phyloP scores from a whole-genome alignment of 2,797 vertebrate genomes.

The Tragopan temminckii region DNA sequence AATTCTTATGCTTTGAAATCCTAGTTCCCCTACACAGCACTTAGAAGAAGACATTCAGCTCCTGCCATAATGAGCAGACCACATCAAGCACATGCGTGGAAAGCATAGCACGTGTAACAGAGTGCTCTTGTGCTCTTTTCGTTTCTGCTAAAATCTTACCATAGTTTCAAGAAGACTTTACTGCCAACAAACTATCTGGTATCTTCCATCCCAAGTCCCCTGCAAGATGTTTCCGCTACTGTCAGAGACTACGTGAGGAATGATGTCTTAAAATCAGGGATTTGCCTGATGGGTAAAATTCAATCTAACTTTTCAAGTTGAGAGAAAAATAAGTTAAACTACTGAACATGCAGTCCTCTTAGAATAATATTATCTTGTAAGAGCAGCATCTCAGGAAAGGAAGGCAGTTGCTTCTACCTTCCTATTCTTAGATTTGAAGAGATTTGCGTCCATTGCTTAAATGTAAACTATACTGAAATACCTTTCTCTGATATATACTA shows the following conservation, averaged over 20 bases:
- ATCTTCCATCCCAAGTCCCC: neutral
- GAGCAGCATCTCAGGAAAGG: neutral
- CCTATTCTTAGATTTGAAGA: neutral
- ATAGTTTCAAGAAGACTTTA: neutral
- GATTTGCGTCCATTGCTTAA: neutral
- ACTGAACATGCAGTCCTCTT: neutral
- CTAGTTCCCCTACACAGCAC: rapidly evolving
- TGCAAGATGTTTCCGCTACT: neutral
- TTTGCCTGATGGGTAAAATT: neutral
- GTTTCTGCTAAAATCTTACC: neutral
- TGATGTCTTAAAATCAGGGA: neutral
- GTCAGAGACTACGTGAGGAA: neutral
- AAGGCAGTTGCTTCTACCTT: neutral
- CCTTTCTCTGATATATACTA: neutral
- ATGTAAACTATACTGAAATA: neutral
- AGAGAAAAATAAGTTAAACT: neutral
- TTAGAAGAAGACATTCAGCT: neutral
- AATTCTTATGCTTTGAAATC: neutral
- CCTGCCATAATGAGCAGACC: neutral
- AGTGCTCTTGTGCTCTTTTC: neutral
- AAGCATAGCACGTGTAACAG: neutral
- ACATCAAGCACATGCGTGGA: neutral
- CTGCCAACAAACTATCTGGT: neutral
- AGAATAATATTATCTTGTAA: neutral
- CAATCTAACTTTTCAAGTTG: neutral